These are phyloP conservation scores for Lithobates pipiens DNA, from an alignment of 2,797 vertebrate species.

Conservation along the genomic window DNA sequence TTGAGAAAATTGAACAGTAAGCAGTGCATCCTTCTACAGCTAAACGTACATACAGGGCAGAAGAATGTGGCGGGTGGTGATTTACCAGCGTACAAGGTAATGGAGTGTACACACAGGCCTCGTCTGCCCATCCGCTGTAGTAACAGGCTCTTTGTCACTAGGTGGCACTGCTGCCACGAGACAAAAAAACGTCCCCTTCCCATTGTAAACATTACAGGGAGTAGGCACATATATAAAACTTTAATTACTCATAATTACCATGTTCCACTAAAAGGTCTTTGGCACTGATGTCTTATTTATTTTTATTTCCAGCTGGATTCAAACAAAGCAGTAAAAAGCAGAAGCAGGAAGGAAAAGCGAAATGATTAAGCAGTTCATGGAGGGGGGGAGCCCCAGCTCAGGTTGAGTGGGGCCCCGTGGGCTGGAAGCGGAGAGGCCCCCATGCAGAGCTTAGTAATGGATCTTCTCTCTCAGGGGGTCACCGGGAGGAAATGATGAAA, in stretches of 20 bases:
- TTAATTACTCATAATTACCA: constrained; percentile 47
- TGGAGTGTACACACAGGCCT: too few relatives aligned
- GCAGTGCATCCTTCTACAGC: too few relatives aligned
- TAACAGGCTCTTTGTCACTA: not conserved
- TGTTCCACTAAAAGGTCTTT: constrained; percentile 37
- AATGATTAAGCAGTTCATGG: not conserved
- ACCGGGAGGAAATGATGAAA: not conserved
- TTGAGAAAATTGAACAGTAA: too few relatives aligned
- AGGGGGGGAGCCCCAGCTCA: not conserved
- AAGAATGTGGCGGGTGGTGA: too few relatives aligned
- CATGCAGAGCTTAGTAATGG: not conserved
- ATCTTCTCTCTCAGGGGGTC: not conserved
- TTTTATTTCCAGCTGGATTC: constrained; percentile 55
- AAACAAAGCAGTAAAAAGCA: constrained; percentile 37
- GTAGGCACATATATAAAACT: constrained; percentile 44
- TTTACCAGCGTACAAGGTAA: too few relatives aligned
- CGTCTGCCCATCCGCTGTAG: too few relatives aligned
- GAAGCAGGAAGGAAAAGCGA: constrained; percentile 38
- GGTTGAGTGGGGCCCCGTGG: not conserved
- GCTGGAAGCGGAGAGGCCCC: not conserved
- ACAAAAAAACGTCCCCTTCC: not conserved
- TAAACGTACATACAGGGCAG: too few relatives aligned
- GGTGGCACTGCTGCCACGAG: constrained; percentile 4
- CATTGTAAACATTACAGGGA: not conserved
- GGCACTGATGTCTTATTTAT: constrained; percentile 37